phyloP scores from a whole-genome alignment of 2,888 invertebrate species.

The Agrochola circellaris region DNA sequence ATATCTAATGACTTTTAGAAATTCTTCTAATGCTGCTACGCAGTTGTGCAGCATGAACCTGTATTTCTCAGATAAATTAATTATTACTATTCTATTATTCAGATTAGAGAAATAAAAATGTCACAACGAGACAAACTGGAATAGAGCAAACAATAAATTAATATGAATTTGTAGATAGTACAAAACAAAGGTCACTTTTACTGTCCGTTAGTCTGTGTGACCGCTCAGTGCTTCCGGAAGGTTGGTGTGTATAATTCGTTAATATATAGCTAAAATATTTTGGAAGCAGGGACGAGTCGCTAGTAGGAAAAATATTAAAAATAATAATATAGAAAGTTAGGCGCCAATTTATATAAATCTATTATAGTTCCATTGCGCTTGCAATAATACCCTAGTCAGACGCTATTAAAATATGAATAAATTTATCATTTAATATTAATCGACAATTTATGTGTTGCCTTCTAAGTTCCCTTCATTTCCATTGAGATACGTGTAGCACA shows the following conservation, averaged over 20 bases:
- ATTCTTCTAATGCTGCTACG: background rate
- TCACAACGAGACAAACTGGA: background rate
- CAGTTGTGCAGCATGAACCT: background rate
- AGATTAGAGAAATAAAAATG: background rate
- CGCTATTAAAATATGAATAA: conserved; percentile 20
- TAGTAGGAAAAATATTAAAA: no score
- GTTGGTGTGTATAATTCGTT: background rate
- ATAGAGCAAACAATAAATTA: background rate
- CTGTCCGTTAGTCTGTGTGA: background rate
- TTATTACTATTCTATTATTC: background rate
- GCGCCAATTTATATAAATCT: conserved; percentile 2
- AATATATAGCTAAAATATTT: background rate
- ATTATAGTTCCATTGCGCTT: conserved; percentile 4
- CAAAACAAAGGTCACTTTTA: background rate
- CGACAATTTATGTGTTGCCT: conserved; percentile 32
- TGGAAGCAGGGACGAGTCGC: background rate
- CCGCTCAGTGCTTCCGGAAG: background rate
- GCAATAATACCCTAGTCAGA: background rate
- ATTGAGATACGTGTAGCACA: conserved; percentile 24
- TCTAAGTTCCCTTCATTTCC: conserved; percentile 38
- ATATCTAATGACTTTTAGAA: background rate
- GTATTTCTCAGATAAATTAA: background rate
- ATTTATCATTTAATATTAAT: conserved; percentile 20
- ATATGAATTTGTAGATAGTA: background rate
- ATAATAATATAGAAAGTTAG: conserved; percentile 20